Evolutionary conservation across 2,797 vertebrate genomes (phyloP).

Genomic region (Enteromius trimaculatus): DNA sequence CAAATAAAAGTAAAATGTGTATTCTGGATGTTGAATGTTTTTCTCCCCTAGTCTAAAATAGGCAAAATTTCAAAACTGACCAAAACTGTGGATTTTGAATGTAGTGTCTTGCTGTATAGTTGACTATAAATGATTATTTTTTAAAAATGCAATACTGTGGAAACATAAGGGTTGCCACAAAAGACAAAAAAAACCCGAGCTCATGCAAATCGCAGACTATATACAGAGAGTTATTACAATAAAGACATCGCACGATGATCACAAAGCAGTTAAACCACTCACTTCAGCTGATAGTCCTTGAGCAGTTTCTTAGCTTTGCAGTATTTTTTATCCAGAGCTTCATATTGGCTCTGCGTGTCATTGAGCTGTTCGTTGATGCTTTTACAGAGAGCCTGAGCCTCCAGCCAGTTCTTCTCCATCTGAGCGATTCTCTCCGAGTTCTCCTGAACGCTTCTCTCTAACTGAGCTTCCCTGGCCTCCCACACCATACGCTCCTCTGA

Average conservation of each 20-base stretch:
- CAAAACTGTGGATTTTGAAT: no score
- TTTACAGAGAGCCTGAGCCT: slow-evolving; percentile 89
- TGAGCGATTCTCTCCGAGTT: slow-evolving; percentile 84
- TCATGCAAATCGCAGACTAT: background rate
- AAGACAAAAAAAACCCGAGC: no score
- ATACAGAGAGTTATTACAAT: no score
- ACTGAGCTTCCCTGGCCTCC: slow-evolving; percentile 80
- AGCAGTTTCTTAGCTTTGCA: slow-evolving; percentile 92
- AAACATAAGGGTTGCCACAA: no score
- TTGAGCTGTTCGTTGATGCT: slow-evolving; percentile 85
- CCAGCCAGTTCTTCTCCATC: slow-evolving; percentile 89
- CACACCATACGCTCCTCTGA: slow-evolving; percentile 81
- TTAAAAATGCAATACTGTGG: no score
- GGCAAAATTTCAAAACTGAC: no score
- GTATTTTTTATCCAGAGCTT: slow-evolving; percentile 91
- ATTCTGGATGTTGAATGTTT: no score
- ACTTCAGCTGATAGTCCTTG: slow-evolving; percentile 94
- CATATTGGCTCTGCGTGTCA: slow-evolving; percentile 87
- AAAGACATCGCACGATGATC: background rate
- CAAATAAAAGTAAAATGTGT: no score
- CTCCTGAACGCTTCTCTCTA: slow-evolving; percentile 85
- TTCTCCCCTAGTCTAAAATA: no score
- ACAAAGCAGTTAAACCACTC: slow-evolving; percentile 65
- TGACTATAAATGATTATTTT: background rate
- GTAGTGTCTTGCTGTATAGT: no score